phyloP scores from a whole-genome alignment of 2,888 invertebrate genomes.

The Dasypolia templi region DNA sequence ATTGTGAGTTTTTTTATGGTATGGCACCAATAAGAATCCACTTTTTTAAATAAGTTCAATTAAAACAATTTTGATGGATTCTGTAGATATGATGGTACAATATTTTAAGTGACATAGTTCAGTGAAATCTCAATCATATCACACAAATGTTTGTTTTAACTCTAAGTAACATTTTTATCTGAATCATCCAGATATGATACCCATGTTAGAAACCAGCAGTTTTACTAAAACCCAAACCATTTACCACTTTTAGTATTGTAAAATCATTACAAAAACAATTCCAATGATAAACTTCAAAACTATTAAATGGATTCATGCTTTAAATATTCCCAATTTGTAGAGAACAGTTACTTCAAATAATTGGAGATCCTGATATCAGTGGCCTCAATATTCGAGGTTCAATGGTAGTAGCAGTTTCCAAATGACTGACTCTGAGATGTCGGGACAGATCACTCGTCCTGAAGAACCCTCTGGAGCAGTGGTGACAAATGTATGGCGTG shows the following conservation, averaged over 20 bases:
- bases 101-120: background rate
- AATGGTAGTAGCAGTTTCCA: conserved; percentile 71
- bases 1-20: background rate
- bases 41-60: background rate
- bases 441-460: conserved; percentile 84
- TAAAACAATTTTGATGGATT: background rate
- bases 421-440: conserved; percentile 82
- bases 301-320: conserved; percentile 7
- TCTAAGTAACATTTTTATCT: conserved; percentile 3
- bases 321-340: conserved; percentile 22
- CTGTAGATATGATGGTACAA: background rate
- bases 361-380: conserved; percentile 33
- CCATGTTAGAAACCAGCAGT: background rate
- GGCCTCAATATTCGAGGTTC: conserved; percentile 36
- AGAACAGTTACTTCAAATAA: conserved; percentile 23
- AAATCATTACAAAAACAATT: background rate
- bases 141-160: background rate
- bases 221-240: background rate
- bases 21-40: background rate
- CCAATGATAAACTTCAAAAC: background rate
- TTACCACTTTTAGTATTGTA: background rate
- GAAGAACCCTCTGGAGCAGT: conserved; percentile 85
- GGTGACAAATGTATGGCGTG: conserved; percentile 84
- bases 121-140: conserved; percentile 1
- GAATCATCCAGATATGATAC: background rate